Conservation (phyloP, 2,888 invertebrate genomes). For the Ischnus inquisitorius region DNA sequence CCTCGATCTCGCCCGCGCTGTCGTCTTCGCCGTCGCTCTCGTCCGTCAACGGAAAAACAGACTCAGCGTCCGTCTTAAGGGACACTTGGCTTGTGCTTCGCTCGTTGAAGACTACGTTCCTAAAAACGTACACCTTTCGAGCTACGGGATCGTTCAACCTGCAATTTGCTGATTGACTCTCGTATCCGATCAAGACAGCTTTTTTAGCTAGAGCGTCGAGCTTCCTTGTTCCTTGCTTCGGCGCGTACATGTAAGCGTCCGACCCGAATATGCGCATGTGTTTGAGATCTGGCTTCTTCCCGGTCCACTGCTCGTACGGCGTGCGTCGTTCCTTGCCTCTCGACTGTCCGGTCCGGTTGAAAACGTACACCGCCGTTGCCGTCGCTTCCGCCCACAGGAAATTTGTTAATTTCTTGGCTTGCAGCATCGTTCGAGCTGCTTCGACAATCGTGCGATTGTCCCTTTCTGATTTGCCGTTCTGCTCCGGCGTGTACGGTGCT, state of each 20-base stretch:
- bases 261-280: slow-evolving; percentile 31
- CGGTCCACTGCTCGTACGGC: slow-evolving; percentile 50
- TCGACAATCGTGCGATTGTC: slow-evolving; percentile 65
- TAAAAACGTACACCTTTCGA: slow-evolving; percentile 28
- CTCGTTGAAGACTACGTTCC: slow-evolving; percentile 40
- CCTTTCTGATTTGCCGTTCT: slow-evolving; percentile 60
- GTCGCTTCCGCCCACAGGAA: slow-evolving; percentile 70
- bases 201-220: no score
- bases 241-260: slow-evolving; percentile 11
- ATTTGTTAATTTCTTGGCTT: slow-evolving; percentile 50
- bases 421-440: slow-evolving; percentile 54
- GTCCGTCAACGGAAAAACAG: slow-evolving; percentile 9
- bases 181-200: no score
- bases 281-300: slow-evolving; percentile 5
- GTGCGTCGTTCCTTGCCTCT: no score
- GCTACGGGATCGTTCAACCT: slow-evolving; percentile 43
- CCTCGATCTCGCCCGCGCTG: neutral
- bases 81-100: slow-evolving; percentile 6
- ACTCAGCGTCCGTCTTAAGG: slow-evolving; percentile 22
- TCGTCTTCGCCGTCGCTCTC: slow-evolving; percentile 13
- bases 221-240: no score
- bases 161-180: neutral
- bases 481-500: slow-evolving; percentile 64
- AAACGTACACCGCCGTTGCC: neutral
- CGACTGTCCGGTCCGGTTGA: no score